A percentile compares a stretch with the other conserved stretches of the same genome.
These are phyloP conservation scores for Euthynnus affinis DNA, from an alignment of 2,797 vertebrate species.

Conservation along the genomic window DNA sequence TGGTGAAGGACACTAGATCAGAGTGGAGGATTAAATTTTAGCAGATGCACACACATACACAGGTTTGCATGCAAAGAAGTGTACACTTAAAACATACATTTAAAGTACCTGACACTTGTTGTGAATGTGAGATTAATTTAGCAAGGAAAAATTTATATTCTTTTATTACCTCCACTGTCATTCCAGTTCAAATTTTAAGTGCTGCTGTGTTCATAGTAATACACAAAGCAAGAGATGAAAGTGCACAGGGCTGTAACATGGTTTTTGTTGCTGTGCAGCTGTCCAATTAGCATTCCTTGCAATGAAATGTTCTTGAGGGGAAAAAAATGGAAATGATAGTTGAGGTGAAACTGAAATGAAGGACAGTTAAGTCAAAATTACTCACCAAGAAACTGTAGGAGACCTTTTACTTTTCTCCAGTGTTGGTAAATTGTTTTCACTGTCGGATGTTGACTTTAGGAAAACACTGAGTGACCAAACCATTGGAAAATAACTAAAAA, in stretches of 20 bases:
- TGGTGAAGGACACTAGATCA: background rate
- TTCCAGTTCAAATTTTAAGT: background rate
- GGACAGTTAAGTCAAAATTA: background rate
- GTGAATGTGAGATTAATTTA: background rate
- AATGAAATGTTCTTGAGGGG: background rate
- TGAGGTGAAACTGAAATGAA: conserved; percentile 10
- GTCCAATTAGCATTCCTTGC: conserved; percentile 2
- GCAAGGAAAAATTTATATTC: background rate
- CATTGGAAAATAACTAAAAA: background rate
- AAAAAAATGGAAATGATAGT: conserved; percentile 6
- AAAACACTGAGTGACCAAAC: background rate
- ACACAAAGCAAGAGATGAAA: background rate
- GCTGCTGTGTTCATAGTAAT: background rate
- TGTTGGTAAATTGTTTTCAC: conserved; percentile 11
- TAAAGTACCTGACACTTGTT: background rate
- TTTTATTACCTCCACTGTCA: background rate
- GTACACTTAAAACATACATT: background rate
- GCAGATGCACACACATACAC: background rate
- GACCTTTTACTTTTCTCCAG: background rate
- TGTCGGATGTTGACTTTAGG: conserved; percentile 11
- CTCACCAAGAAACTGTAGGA: background rate
- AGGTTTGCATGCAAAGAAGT: background rate
- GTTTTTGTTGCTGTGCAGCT: background rate
- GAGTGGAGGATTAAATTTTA: background rate
- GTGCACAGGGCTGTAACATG: background rate